Conservation (phyloP, 2,888 invertebrate genomes). For the Nymphalis polychloros region DNA sequence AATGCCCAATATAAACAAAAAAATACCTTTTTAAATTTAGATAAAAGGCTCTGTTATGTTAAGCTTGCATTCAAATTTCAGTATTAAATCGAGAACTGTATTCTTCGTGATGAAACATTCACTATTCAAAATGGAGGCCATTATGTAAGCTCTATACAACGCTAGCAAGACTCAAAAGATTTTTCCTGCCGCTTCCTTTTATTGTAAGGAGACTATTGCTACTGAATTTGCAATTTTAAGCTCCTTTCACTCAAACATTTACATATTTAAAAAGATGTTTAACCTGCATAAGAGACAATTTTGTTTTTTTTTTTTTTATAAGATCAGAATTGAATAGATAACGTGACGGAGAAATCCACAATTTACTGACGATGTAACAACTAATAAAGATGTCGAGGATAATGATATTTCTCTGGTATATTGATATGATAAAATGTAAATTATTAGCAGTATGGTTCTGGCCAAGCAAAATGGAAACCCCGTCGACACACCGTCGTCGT, state of each 20-base stretch:
- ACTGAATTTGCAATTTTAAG: constrained; percentile 27
- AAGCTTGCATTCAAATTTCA: constrained; percentile 14
- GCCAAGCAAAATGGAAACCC: too few relatives aligned
- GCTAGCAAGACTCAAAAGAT: constrained; percentile 25
- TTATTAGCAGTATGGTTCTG: too few relatives aligned
- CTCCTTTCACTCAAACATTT: constrained; percentile 21
- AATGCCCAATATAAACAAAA: background rate
- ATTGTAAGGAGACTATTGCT: constrained; percentile 27
- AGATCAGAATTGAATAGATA: background rate
- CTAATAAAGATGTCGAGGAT: too few relatives aligned
- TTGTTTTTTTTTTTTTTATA: background rate
- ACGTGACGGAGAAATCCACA: constrained; percentile 6
- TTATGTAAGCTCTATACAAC: constrained; percentile 27
- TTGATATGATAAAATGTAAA: too few relatives aligned
- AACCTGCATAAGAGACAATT: background rate
- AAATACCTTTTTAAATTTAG: background rate
- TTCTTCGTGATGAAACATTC: constrained; percentile 23
- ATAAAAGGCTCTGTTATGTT: constrained; percentile 14
- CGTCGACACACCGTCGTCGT: too few relatives aligned
- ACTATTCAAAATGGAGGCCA: constrained; percentile 23
- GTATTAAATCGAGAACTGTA: constrained; percentile 25
- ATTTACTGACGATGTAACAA: background rate
- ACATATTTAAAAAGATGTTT: constrained; percentile 16
- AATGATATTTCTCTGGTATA: too few relatives aligned
- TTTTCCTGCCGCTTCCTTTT: constrained; percentile 26